Conservation (phyloP, 2,797 vertebrate species). For the Borostomias antarcticus region DNA sequence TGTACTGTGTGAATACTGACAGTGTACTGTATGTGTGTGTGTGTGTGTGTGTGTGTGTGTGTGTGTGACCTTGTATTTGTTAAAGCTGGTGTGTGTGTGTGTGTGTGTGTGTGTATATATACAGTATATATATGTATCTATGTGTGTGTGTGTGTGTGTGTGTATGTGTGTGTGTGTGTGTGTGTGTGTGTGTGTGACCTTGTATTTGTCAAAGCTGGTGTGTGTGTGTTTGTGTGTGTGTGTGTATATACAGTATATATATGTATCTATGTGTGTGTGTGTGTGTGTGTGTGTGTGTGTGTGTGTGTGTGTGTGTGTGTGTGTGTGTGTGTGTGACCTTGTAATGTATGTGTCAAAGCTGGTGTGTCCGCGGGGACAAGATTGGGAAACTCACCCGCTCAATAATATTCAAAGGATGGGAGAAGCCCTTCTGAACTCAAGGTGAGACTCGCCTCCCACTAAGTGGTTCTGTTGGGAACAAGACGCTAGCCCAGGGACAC, state of each 20-base stretch:
- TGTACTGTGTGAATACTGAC: neutral
- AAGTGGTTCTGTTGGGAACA: constrained; percentile 6
- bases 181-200: neutral
- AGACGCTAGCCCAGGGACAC: constrained; percentile 3
- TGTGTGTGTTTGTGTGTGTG: neutral
- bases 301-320: neutral
- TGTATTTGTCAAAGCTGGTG: neutral
- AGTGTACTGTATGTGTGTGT: neutral
- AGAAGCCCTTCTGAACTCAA: neutral
- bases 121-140: too few species aligned
- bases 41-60: neutral
- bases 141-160: neutral
- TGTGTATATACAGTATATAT: neutral
- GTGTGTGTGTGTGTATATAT: neutral
- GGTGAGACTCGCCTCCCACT: neutral
- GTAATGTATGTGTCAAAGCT: neutral
- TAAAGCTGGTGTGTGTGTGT: neutral
- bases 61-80: neutral
- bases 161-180: neutral
- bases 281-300: constrained; percentile 13
- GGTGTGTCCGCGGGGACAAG: neutral
- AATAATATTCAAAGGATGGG: constrained; percentile 15
- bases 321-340: neutral
- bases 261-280: neutral
- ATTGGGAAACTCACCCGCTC: constrained; percentile 13